A percentile compares a stretch with the other conserved stretches of the same genome.
Evolutionary conservation across 2,797 vertebrate genomes (phyloP).

Genomic region (Mormyrus proboscirostris): DNA sequence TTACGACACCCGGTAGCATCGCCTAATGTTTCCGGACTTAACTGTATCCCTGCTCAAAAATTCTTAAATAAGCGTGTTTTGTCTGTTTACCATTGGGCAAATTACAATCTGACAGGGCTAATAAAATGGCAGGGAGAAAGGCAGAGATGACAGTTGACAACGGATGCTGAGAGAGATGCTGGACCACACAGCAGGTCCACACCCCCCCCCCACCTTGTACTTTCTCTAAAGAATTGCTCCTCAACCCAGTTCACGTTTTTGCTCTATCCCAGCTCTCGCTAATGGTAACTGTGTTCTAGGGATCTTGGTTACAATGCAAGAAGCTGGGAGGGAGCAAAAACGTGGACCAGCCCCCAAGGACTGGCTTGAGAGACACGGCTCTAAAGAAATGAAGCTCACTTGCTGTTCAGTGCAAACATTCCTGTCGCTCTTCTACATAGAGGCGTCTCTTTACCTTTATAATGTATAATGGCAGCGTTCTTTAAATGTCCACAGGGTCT

Average conservation of each 20-base stretch:
- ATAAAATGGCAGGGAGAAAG: conserved; percentile 63
- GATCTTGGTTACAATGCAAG: background rate
- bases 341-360: background rate
- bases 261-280: background rate
- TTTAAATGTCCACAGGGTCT: background rate
- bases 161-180: conserved; percentile 32
- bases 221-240: background rate
- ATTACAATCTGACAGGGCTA: conserved; percentile 93
- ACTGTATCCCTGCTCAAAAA: conserved; percentile 94
- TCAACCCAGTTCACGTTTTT: background rate
- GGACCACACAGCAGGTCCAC: conserved; percentile 42
- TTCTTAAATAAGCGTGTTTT: conserved; percentile 98
- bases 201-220: conserved; percentile 31
- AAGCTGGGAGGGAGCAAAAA: background rate
- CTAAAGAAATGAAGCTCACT: background rate
- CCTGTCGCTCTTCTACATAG: background rate
- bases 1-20: conserved; percentile 90
- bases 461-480: background rate
- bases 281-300: background rate
- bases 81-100: conserved; percentile 98
- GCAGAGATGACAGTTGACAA: conserved; percentile 28
- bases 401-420: background rate
- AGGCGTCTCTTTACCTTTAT: background rate
- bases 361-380: background rate
- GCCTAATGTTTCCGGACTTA: conserved; percentile 93